Base-by-base conservation (phyloP, 2,113 vertebrate genomes). In the Apodemus speciosus region DNA sequence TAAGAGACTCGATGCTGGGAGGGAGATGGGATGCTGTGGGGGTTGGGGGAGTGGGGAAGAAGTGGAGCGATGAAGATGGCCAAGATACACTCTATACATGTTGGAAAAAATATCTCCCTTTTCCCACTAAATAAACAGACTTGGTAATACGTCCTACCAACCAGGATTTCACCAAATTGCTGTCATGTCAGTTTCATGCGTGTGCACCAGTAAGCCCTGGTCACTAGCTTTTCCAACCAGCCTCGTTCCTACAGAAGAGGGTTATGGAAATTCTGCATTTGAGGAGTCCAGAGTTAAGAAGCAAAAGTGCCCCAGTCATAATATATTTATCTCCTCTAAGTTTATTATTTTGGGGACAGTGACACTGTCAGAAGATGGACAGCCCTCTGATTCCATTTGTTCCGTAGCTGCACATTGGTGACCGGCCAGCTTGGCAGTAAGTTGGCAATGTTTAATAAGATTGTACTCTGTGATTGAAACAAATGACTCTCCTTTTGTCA, bases 391-490 rank as follows among this genome's bases (percentile, higher is more conserved):
- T 83, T 96, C 96, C 96, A 96, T 97, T 97, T 97, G 91, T 97
- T 76, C 94, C 66, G 6, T 58, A 69, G 88, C 87, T 75, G 68
- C 60, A 35, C 80, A 15, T 92, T 95, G 95, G 96, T 94, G 93
- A 86, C 80, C 95, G 94, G 96, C 89, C 96, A 95, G 90, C 43
- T 94, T 95, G 97, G 93, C 95, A 97, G 97, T 97, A 56, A 94
- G 90, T 95, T 97, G 97, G 93, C 97, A 94, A 73, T 90, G 84
- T 91, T 95, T 98, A 97, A 94, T 97, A 95, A 92, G 91, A 91
- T 62, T 97, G 84, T 94, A 89, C 71, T 93, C 96, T 60, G 40
- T 97, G 90, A 97, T 95, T 97, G 93, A 97, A 98, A 98, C 89
- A 97, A 97, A 98, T 86, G 66, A 51, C 91, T 91, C 93, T 96